Evolutionary conservation across 2,888 invertebrate genomes (phyloP).

Genomic region (Orgyia antiqua): DNA sequence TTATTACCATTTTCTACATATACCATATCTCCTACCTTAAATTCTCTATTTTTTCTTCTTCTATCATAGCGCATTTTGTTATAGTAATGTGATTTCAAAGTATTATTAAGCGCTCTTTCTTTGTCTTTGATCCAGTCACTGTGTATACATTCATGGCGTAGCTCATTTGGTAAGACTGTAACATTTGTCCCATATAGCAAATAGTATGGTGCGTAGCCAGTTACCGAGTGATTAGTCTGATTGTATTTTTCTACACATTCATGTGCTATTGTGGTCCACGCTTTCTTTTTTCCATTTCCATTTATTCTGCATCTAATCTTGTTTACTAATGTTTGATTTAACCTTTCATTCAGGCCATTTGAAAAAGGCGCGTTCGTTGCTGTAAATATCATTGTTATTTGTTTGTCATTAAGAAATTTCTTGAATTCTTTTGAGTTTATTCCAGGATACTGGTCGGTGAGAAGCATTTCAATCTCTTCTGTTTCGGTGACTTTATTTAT

Average conservation of each 20-base stretch:
- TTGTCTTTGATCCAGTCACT: constrained; percentile 15
- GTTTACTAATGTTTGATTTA: constrained; percentile 27
- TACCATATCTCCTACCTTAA: constrained; percentile 21
- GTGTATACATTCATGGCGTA: constrained; percentile 11
- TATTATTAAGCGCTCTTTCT: constrained; percentile 24
- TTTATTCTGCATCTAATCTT: constrained; percentile 31
- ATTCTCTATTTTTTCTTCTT: constrained; percentile 14
- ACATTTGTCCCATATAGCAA: constrained; percentile 26
- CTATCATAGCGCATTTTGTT: constrained; percentile 19
- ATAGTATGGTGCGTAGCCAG: constrained; percentile 27
- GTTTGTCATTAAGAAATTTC: too few relatives aligned
- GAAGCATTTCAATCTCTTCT: neutral
- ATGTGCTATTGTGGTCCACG: constrained; percentile 33
- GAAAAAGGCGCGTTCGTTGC: too few relatives aligned
- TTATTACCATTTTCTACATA: too few relatives aligned
- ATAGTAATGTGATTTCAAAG: constrained; percentile 25
- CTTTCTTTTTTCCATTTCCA: constrained; percentile 18
- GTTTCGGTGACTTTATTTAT: neutral
- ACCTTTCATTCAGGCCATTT: too few relatives aligned
- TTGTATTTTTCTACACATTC: constrained; percentile 31
- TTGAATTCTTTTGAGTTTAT: constrained; percentile 2
- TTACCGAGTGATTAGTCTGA: constrained; percentile 29
- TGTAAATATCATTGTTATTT: too few relatives aligned
- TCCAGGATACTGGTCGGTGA: neutral
- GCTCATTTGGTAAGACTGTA: constrained; percentile 21